These are phyloP conservation scores for Galleria mellonella DNA, from an alignment of 1,140 invertebrate species.

Conservation along the genomic window DNA sequence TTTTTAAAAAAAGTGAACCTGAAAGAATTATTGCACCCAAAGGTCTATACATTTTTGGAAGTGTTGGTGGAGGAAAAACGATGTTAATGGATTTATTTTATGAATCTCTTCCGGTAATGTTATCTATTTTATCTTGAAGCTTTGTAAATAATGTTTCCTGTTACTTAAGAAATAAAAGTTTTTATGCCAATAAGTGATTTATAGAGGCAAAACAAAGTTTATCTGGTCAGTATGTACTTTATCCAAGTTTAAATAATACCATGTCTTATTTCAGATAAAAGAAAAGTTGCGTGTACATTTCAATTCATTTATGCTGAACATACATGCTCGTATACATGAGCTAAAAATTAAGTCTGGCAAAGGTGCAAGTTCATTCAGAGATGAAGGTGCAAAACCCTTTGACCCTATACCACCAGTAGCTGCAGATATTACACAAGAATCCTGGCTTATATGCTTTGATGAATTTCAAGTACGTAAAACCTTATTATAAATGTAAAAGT, in stretches of 20 bases:
- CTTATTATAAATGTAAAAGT: no score
- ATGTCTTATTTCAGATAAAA: constrained; percentile 63
- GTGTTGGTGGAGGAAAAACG: constrained; percentile 96
- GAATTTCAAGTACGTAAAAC: constrained; percentile 95
- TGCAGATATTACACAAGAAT: constrained; percentile 85
- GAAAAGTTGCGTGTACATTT: constrained; percentile 94
- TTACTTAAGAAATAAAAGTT: no score
- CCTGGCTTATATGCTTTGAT: constrained; percentile 98
- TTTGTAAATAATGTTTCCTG: no score
- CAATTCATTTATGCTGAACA: constrained; percentile 97
- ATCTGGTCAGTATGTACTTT: no score
- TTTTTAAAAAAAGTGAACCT: constrained; percentile 64
- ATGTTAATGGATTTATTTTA: constrained; percentile 99
- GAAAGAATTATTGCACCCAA: constrained; percentile 76
- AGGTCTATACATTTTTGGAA: constrained; percentile 89
- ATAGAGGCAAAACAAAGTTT: no score
- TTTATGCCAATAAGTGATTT: no score
- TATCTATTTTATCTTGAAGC: no score
- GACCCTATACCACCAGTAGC: constrained; percentile 98
- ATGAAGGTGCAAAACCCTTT: constrained; percentile 83
- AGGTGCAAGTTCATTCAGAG: constrained; percentile 78
- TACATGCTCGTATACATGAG: constrained; percentile 91
- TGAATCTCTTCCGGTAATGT: constrained; percentile 78
- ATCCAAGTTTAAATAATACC: not conserved
- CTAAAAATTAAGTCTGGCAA: constrained; percentile 82